phyloP scores from a whole-genome alignment of 1,140 invertebrate species.

The Xylocopa sonorina region DNA sequence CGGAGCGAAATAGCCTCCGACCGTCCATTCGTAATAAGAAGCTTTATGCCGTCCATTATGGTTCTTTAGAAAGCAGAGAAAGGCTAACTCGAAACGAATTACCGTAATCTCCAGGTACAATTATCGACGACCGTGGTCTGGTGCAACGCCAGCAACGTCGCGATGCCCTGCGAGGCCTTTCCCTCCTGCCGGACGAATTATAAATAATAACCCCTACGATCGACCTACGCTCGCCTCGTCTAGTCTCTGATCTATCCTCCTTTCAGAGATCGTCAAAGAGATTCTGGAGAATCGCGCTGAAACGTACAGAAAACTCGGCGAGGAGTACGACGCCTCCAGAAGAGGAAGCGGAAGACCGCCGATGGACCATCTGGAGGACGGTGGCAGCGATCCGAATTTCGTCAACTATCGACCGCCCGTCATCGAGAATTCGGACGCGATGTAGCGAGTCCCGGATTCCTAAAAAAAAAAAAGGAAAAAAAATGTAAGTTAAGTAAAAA shows the following conservation, averaged over 20 bases:
- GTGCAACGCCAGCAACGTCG: constrained; percentile 33
- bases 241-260: too few species aligned
- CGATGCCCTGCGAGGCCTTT: background rate
- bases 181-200: background rate
- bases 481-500: too few species aligned
- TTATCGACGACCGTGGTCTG: background rate
- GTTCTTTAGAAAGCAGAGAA: background rate
- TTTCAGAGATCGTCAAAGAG: constrained; percentile 88
- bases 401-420: constrained; percentile 63
- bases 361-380: constrained; percentile 71
- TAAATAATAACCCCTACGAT: too few species aligned
- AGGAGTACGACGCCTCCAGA: constrained; percentile 72
- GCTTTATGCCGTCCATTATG: background rate
- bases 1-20: background rate
- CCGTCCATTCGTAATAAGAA: rapidly evolving
- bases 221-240: too few species aligned
- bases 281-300: constrained; percentile 88
- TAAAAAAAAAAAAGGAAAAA: too few species aligned
- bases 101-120: constrained; percentile 21
- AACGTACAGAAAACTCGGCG: constrained; percentile 82
- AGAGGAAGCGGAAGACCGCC: constrained; percentile 70
- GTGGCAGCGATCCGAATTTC: constrained; percentile 61
- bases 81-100: background rate
- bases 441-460: too few species aligned
- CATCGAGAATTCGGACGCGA: constrained; percentile 36